These are phyloP conservation scores for Eremophila alpestris DNA, from an alignment of 2,797 vertebrate species.

Conservation along the genomic window DNA sequence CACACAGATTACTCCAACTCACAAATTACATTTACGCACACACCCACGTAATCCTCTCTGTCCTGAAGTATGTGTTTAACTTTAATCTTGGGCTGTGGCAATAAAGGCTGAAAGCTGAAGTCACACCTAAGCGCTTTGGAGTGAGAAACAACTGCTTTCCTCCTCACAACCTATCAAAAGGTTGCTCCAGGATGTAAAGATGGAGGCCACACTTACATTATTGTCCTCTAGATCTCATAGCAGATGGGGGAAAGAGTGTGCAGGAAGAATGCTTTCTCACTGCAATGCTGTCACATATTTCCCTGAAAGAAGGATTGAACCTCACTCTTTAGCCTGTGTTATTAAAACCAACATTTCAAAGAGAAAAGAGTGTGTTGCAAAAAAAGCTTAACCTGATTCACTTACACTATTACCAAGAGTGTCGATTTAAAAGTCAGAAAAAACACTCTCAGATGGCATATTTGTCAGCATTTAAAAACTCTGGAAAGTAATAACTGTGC, in stretches of 20 bases:
- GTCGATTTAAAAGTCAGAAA: neutral
- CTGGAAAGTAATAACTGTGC: neutral
- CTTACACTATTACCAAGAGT: neutral
- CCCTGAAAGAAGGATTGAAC: neutral
- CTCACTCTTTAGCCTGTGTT: neutral
- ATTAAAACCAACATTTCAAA: conserved; percentile 13
- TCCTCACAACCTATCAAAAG: neutral
- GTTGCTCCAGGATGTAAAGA: neutral
- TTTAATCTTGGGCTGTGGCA: neutral
- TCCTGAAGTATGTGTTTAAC: neutral
- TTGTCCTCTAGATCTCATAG: neutral
- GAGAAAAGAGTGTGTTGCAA: neutral
- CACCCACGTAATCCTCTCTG: fast-evolving
- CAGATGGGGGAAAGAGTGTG: fast-evolving
- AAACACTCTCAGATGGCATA: neutral
- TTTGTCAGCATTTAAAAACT: neutral
- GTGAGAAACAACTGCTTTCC: neutral
- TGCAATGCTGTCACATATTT: neutral
- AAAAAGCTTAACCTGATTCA: neutral
- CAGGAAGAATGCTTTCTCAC: neutral
- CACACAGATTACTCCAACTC: neutral
- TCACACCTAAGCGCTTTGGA: neutral
- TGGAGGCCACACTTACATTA: neutral
- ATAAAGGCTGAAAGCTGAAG: neutral
- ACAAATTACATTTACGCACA: neutral